These are phyloP conservation scores for Merodon equestris DNA, from an alignment of 2,888 invertebrate species.

Conservation along the genomic window DNA sequence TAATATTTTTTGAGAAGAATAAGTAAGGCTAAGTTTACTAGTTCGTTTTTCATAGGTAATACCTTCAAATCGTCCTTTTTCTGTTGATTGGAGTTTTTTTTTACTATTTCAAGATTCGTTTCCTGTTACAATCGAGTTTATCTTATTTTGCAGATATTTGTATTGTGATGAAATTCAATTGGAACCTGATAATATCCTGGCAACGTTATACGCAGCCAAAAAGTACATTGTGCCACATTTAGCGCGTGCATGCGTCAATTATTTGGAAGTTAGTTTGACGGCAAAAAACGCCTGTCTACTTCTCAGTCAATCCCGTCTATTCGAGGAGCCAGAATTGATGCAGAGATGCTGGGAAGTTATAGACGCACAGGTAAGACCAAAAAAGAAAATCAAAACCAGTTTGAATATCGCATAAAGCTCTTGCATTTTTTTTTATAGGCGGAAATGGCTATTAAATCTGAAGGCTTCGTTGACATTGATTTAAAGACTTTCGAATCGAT, in stretches of 20 bases:
- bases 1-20: no score
- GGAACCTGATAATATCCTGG: constrained; percentile 96
- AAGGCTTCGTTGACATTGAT: constrained; percentile 97
- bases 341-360: constrained; percentile 98
- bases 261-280: constrained; percentile 95
- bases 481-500: constrained; percentile 95
- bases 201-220: constrained; percentile 96
- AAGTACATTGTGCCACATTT: constrained; percentile 98
- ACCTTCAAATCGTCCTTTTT: no score
- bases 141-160: constrained; percentile 85
- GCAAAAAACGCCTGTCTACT: constrained; percentile 97
- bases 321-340: constrained; percentile 98
- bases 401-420: no score
- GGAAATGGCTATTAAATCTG: constrained; percentile 96
- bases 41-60: no score
- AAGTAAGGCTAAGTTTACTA: no score
- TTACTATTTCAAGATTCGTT: no score
- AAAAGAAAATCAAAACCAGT: no score
- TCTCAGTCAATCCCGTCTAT: constrained; percentile 95
- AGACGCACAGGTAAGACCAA: constrained; percentile 96
- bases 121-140: no score
- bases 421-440: constrained; percentile 83
- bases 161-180: constrained; percentile 98
- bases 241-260: constrained; percentile 95
- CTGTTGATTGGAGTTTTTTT: no score